Evolutionary conservation across 2,797 vertebrate genomes (phyloP).

Genomic region (Channallabes apus): DNA sequence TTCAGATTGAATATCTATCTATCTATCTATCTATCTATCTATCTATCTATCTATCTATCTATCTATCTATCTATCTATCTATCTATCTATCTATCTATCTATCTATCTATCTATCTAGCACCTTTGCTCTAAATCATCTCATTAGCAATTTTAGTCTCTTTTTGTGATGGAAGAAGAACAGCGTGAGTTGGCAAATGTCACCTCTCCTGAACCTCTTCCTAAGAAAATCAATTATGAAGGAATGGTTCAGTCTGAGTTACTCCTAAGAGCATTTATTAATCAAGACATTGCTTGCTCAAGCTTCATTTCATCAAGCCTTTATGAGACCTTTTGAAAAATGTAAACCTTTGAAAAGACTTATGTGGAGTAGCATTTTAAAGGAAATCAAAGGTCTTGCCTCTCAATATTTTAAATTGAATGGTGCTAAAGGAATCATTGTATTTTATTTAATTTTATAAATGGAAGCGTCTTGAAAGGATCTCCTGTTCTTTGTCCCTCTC

Average conservation of each 20-base stretch:
- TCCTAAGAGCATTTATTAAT: constrained; percentile 24
- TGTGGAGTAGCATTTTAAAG: constrained; percentile 27
- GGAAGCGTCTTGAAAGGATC: constrained; percentile 16
- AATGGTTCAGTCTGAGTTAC: constrained; percentile 17
- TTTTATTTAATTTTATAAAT: constrained; percentile 25
- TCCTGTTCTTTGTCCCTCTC: constrained; percentile 22
- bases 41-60: too few relatives aligned
- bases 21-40: too few relatives aligned
- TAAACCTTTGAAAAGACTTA: constrained; percentile 29
- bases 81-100: too few relatives aligned
- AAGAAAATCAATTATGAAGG: constrained; percentile 30
- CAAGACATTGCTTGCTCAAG: constrained; percentile 32
- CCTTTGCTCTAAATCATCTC: too few relatives aligned
- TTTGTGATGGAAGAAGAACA: not conserved
- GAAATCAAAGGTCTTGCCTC: constrained; percentile 17
- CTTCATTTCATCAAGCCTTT: constrained; percentile 34
- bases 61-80: too few relatives aligned
- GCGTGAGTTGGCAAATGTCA: not conserved
- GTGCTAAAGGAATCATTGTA: constrained; percentile 9
- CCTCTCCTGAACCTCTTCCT: not conserved
- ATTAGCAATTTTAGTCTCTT: not conserved
- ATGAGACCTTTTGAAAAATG: constrained; percentile 20
- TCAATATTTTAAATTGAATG: constrained; percentile 34
- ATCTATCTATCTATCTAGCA: too few relatives aligned
- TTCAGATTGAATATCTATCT: not conserved